A percentile compares a stretch with the other conserved stretches of the same genome.
These are phyloP conservation scores for Exocentrus adspersus DNA, from an alignment of 2,888 invertebrate genomes.

Conservation along the genomic window DNA sequence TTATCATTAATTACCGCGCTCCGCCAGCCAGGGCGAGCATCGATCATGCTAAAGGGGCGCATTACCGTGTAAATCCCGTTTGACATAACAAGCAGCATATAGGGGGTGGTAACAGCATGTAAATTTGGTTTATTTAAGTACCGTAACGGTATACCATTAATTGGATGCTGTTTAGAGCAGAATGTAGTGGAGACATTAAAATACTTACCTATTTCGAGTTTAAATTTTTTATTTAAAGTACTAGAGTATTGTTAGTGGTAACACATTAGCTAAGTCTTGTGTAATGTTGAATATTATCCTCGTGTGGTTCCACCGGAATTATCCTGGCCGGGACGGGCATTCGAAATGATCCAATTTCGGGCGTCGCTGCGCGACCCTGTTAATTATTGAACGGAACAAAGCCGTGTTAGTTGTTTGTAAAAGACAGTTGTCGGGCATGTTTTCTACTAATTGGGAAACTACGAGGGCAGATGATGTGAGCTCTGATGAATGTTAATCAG, in stretches of 20 bases:
- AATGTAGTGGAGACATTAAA: no score
- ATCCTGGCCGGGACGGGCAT: not conserved
- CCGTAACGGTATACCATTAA: no score
- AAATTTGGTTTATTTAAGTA: constrained; percentile 15
- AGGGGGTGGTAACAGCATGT: constrained; percentile 14
- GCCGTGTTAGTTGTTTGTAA: not conserved
- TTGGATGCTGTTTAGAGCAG: no score
- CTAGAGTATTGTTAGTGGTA: no score
- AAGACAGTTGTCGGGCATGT: constrained; percentile 6
- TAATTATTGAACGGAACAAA: constrained; percentile 13
- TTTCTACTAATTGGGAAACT: constrained; percentile 8
- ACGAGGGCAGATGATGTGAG: not conserved
- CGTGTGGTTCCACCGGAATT: no score
- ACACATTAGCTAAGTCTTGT: no score
- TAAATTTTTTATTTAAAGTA: no score
- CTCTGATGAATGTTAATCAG: not conserved
- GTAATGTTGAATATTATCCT: constrained; percentile 5
- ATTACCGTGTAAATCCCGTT: constrained; percentile 6
- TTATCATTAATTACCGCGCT: not conserved
- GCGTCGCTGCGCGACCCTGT: not conserved
- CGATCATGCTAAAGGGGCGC: not conserved
- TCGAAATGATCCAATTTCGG: not conserved
- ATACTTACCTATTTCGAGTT: no score
- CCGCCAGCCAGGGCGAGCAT: not conserved
- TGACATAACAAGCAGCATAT: constrained; percentile 10